phyloP scores from a whole-genome alignment of 2,888 invertebrate species.

The Andrena trimmerana region DNA sequence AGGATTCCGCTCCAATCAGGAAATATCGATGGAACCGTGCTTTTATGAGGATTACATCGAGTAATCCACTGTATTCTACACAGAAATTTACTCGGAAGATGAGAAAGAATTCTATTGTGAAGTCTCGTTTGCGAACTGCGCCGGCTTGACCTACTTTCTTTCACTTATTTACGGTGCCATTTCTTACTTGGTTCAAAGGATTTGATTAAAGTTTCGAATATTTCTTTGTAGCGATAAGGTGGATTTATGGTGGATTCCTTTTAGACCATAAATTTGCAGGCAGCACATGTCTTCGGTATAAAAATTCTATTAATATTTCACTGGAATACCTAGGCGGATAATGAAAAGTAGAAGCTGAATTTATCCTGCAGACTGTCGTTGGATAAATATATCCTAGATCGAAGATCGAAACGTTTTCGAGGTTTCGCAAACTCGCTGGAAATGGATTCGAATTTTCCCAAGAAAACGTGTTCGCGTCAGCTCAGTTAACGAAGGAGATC shows the following conservation, averaged over 20 bases:
- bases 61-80: not conserved
- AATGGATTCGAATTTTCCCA: not conserved
- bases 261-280: too few relatives aligned
- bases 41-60: not conserved
- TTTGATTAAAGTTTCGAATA: not conserved
- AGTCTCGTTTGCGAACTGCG: not conserved
- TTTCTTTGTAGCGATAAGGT: not conserved
- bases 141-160: not conserved
- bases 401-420: not conserved
- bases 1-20: not conserved
- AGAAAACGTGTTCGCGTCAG: not conserved
- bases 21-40: slow-evolving; percentile 5
- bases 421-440: not conserved
- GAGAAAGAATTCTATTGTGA: not conserved
- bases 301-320: slow-evolving; percentile 13
- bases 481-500: not conserved
- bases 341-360: not conserved
- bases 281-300: not conserved
- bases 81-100: not conserved
- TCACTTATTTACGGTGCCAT: not conserved
- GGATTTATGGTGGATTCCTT: not conserved
- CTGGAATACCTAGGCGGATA: not conserved
- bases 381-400: too few relatives aligned
- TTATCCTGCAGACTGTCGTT: not conserved
- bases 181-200: not conserved